Base-by-base conservation (phyloP, 1,140 invertebrate genomes). In the Yoshiicerus persimilis region DNA sequence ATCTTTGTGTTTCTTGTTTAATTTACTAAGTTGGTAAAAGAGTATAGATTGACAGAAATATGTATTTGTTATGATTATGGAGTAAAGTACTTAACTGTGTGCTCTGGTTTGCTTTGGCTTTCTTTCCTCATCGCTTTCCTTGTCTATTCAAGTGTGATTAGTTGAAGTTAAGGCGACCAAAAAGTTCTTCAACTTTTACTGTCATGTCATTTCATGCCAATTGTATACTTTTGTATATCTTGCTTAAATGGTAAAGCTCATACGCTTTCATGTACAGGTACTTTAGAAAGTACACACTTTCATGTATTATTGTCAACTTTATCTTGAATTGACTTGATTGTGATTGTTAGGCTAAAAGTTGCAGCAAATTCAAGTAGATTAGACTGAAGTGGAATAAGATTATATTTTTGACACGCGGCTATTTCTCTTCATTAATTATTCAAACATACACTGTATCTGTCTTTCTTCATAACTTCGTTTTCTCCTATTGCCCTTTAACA, bases 191-290 rank as follows among this genome's bases (percentile, higher is more conserved):
- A 80, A 80, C 75, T 80, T 80, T 38, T 23, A 80, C 75, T 80
- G 75, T 80, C 75, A 80, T 80, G 75, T 80, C 75, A 80, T 34
- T 80, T 80, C 75, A 23, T 80, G 75, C 23, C 75, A 80, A 80
- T 80, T 80, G 75, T 70, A 11, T 80, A 36, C 66, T n/a, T 80
- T 34, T 80, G 32, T 80, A 38, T 23, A 32, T 36, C 32, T 36
- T n/a, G 75, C 75, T 80, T 80, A 80, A 36, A 80, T 70, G 66
- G 13, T 70, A 70, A 47, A 47, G 13, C 16, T 56, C 47, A 56
- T 56, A n/a, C n/a, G 47, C 47, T 20, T 5, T 47, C 16, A 47
- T 16, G 41, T n/a, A 56, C 47, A 4, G 5, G 16, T 2, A 56
- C 47, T 5, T 56, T 16, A 16, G 20, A 1, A 56, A 32, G 25